Evolutionary conservation across 2,797 vertebrate genomes (phyloP).

Genomic region (Rhodeus uyekii): DNA sequence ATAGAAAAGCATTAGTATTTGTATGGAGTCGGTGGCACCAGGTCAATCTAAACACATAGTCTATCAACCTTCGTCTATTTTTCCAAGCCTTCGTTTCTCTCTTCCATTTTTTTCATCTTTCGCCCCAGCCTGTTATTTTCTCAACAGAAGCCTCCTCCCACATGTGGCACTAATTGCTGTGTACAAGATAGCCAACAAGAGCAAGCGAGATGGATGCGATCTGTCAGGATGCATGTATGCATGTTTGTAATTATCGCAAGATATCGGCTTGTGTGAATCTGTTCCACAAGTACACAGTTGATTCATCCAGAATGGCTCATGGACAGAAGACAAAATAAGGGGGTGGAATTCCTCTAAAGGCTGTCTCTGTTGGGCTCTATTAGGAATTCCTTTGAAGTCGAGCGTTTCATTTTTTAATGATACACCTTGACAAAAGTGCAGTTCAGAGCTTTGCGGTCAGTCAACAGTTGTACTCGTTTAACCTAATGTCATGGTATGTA

Average conservation of each 20-base stretch:
- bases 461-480: constrained; percentile 25
- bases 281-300: constrained; percentile 15
- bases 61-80: constrained; percentile 43
- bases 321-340: constrained; percentile 28
- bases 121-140: constrained; percentile 64
- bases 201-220: constrained; percentile 43
- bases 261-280: constrained; percentile 44
- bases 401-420: constrained; percentile 52
- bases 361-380: constrained; percentile 6
- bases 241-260: constrained; percentile 32
- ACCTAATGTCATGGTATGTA: background rate
- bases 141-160: constrained; percentile 52
- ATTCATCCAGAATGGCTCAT: constrained; percentile 24
- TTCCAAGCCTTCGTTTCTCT: constrained; percentile 19
- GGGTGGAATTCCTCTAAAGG: constrained; percentile 16
- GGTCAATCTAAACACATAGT: constrained; percentile 37
- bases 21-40: constrained; percentile 3
- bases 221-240: constrained; percentile 32
- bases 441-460: constrained; percentile 7
- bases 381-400: constrained; percentile 47
- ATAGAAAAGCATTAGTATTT: constrained; percentile 36
- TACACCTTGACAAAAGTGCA: constrained; percentile 42
- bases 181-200: constrained; percentile 37
- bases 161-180: constrained; percentile 54
- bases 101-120: constrained; percentile 22